Base-by-base conservation (phyloP, 2,797 vertebrate genomes). In the Microchirus variegatus region DNA sequence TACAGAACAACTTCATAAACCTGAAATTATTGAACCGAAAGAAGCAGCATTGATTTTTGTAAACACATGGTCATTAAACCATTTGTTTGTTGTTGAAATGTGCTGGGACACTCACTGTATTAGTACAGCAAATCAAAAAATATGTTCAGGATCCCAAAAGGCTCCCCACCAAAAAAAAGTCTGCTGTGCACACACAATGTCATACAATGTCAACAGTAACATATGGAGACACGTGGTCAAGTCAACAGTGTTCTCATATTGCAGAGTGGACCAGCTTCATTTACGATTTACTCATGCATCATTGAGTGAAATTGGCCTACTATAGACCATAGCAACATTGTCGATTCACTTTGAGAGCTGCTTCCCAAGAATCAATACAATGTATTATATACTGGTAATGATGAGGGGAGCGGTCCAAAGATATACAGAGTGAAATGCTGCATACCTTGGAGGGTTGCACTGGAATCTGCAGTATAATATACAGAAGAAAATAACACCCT, bases 301-400 rank as follows among this genome's bases (percentile, higher is more conserved):
- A 85, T 52, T 88, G 78, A 89, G 78, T 85, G 75, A 86, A 91
- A 93, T 92, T 85, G 90, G 84, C 75, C 80, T 67, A 80, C 74
- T 90, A 92, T 89, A 84, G 86, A 64, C 78, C 74, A 80, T 40
- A 81, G 81, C 72, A 85, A 76, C 59, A 70, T 43, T 79, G 87
- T 88, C 78, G 88, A 90, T 90, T 85, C 82, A 74, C 45, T 71
- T 68, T 63, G 69, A 83, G 74, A 75, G 81, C 83, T 44, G 64
- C 70, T 70, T 70, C 72, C 57, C 62, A 70, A 81, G 73, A 88
- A 89, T 93, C 90, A 70, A 93, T 92, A 87, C 62, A 88, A 91
- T 91, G 88, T 88, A 88, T 87, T 86, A 87, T 82, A 90, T 67
- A 62, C 75, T 79, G 63, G 63, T 75, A 67, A 84, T 86, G 82